Percentiles rank a stretch among this genome's conserved stretches.
These are phyloP conservation scores for Tenualosa ilisha DNA, from an alignment of 2,797 vertebrate genomes.

Conservation along the genomic window DNA sequence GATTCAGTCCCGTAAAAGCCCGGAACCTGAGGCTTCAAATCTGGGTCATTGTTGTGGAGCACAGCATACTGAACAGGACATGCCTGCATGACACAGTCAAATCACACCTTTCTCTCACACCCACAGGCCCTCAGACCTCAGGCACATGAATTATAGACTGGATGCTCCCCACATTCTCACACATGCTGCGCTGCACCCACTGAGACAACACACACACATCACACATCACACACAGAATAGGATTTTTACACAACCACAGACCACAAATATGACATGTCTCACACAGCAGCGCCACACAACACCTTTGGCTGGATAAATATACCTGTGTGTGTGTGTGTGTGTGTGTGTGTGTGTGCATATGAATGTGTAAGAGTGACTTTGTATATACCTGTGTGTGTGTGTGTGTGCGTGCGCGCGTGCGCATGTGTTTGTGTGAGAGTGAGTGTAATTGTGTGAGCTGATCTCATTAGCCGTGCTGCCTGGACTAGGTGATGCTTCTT, in stretches of 20 bases:
- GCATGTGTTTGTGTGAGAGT: background rate
- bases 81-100: background rate
- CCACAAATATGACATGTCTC: background rate
- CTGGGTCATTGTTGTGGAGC: background rate
- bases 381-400: constrained; percentile 29
- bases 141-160: background rate
- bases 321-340: constrained; percentile 29
- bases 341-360: too few relatives aligned
- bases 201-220: background rate
- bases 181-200: background rate
- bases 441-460: background rate
- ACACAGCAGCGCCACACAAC: background rate
- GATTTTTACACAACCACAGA: background rate
- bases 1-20: background rate
- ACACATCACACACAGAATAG: background rate
- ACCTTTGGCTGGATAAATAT: background rate
- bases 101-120: background rate
- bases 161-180: background rate
- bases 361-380: background rate
- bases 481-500: background rate
- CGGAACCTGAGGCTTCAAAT: background rate
- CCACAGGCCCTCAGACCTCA: background rate
- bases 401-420: background rate
- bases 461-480: too few relatives aligned
- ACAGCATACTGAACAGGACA: background rate